phyloP scores from a whole-genome alignment of 53 echinoderm and acorn worm species.

The Temnopleurus reevesii region DNA sequence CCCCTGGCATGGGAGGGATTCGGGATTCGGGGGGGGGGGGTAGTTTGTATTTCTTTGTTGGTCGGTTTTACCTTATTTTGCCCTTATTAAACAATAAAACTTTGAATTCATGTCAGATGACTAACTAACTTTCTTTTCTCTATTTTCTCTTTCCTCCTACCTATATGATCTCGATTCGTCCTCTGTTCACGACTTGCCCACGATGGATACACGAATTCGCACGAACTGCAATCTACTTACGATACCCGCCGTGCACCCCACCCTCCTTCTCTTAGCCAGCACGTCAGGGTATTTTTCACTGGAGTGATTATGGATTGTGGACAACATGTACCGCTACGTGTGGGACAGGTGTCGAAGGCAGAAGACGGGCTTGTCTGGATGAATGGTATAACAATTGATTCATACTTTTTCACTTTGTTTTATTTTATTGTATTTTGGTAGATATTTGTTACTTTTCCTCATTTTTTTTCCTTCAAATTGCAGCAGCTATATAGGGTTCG shows the following conservation, averaged over 20 bases:
- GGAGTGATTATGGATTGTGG: conserved; percentile 53
- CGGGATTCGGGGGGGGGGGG: too few relatives aligned
- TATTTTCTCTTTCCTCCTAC: background rate
- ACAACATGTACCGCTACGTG: conserved; percentile 45
- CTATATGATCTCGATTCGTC: background rate
- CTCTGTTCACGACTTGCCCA: background rate
- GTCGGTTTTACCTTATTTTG: too few relatives aligned
- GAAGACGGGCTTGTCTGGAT: conserved; percentile 26
- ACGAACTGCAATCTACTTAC: too few relatives aligned
- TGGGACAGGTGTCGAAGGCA: conserved; percentile 46
- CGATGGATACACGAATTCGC: background rate
- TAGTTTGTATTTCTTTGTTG: too few relatives aligned
- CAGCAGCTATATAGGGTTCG: too few relatives aligned
- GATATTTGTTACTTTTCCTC: too few relatives aligned
- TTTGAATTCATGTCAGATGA: too few relatives aligned
- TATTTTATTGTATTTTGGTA: too few relatives aligned
- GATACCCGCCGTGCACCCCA: background rate
- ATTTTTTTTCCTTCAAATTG: too few relatives aligned
- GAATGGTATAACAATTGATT: conserved; percentile 9
- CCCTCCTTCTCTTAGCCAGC: conserved; percentile 54
- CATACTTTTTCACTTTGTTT: too few relatives aligned
- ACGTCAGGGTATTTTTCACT: conserved; percentile 39
- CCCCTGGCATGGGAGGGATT: too few relatives aligned
- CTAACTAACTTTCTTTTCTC: background rate
- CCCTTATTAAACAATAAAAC: too few relatives aligned